Percentiles rank a stretch among this genome's conserved stretches.
phyloP scores from a whole-genome alignment of 2,113 vertebrate genomes.

The Ptilorrhoa leucosticta region DNA sequence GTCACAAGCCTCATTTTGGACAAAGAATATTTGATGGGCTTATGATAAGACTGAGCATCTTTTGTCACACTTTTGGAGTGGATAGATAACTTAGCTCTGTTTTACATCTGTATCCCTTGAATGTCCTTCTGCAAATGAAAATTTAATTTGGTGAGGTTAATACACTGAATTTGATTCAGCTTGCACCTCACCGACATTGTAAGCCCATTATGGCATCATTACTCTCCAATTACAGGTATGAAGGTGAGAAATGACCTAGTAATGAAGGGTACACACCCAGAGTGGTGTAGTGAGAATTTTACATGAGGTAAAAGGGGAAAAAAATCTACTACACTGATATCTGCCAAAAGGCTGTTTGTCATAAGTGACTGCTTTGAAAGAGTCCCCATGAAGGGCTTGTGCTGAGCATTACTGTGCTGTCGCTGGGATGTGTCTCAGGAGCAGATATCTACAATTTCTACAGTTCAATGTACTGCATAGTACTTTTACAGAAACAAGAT shows the following conservation, averaged over 20 bases:
- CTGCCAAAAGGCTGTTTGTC: neutral
- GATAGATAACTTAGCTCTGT: neutral
- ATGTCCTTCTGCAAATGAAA: conserved; percentile 2
- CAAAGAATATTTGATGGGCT: neutral
- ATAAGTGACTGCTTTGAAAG: neutral
- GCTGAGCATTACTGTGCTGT: neutral
- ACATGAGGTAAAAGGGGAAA: neutral
- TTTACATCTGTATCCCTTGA: neutral
- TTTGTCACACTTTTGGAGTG: neutral
- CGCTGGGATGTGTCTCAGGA: neutral
- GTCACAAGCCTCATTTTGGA: neutral
- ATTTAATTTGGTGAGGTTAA: conserved; percentile 25
- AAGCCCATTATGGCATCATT: neutral
- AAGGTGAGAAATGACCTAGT: conserved; percentile 1
- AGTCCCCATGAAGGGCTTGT: neutral
- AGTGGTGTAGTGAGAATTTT: neutral
- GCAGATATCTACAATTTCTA: neutral
- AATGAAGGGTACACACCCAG: neutral
- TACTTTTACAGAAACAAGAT: neutral
- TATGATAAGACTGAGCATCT: neutral
- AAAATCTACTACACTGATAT: neutral
- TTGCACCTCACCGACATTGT: neutral
- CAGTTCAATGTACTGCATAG: neutral
- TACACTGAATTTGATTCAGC: neutral
- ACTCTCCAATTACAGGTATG: neutral